These are phyloP conservation scores for Oreonectes daqikongensis DNA, from an alignment of 2,797 vertebrate genomes.

Conservation along the genomic window DNA sequence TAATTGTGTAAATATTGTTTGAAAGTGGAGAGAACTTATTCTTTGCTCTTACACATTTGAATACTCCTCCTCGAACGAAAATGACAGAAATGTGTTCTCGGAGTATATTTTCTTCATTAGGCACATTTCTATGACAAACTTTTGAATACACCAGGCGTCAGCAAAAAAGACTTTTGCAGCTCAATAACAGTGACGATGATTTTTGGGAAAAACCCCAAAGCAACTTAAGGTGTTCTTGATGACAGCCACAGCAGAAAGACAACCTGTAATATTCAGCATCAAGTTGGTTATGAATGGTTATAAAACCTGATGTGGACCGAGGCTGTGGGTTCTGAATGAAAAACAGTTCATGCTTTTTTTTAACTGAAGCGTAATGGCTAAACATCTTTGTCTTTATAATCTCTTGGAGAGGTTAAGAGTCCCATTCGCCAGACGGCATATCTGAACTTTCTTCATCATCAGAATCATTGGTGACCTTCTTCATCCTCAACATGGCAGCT, in stretches of 20 bases:
- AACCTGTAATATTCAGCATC: neutral
- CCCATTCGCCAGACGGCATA: conserved; percentile 82
- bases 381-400: conserved; percentile 39
- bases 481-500: conserved; percentile 92
- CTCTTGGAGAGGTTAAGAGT: conserved; percentile 69
- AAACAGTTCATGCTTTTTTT: too few species aligned
- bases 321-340: neutral
- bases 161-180: neutral
- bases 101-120: too few species aligned
- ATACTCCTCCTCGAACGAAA: too few species aligned
- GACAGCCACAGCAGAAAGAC: neutral
- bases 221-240: neutral
- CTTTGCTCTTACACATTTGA: too few species aligned
- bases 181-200: neutral
- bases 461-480: conserved; percentile 87
- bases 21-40: too few species aligned
- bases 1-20: too few species aligned
- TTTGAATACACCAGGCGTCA: neutral
- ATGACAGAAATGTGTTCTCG: too few species aligned
- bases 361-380: neutral
- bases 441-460: conserved; percentile 83
- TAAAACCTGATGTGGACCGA: neutral
- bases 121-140: too few species aligned
- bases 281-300: neutral
- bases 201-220: neutral